Evolutionary conservation across 1,140 invertebrate species (phyloP).

Genomic region (Pseudoatta argentina): DNA sequence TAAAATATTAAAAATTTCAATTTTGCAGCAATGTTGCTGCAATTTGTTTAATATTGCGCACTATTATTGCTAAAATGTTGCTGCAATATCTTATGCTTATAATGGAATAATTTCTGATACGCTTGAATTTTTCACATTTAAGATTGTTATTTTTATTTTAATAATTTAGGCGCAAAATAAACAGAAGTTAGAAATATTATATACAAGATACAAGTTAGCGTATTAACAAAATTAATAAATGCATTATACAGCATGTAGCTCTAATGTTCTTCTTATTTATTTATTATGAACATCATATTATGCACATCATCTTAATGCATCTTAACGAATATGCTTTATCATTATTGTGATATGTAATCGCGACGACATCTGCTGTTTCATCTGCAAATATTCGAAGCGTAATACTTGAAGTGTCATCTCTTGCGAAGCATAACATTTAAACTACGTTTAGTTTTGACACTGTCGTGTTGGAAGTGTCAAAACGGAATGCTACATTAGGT

Average conservation of each 20-base stretch:
- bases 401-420: not conserved
- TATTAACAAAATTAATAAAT: not conserved
- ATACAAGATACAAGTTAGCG: not conserved
- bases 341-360: not conserved
- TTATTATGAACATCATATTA: not conserved
- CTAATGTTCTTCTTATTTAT: not conserved
- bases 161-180: not conserved
- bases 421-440: not conserved
- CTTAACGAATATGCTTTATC: not conserved
- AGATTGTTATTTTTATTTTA: conserved; percentile 2
- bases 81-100: not conserved
- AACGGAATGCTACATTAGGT: too few relatives aligned
- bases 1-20: too few relatives aligned
- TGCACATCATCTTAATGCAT: not conserved
- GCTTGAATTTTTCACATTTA: not conserved
- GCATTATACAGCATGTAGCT: not conserved
- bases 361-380: not conserved
- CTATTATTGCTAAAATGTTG: too few relatives aligned
- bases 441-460: too few relatives aligned
- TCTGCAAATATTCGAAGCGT: not conserved
- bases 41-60: too few relatives aligned
- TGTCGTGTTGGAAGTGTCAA: too few relatives aligned
- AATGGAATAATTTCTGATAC: not conserved
- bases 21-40: too few relatives aligned
- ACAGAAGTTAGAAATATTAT: not conserved